Base-by-base conservation (phyloP, 2,888 invertebrate species). In the Adineta ricciae region DNA sequence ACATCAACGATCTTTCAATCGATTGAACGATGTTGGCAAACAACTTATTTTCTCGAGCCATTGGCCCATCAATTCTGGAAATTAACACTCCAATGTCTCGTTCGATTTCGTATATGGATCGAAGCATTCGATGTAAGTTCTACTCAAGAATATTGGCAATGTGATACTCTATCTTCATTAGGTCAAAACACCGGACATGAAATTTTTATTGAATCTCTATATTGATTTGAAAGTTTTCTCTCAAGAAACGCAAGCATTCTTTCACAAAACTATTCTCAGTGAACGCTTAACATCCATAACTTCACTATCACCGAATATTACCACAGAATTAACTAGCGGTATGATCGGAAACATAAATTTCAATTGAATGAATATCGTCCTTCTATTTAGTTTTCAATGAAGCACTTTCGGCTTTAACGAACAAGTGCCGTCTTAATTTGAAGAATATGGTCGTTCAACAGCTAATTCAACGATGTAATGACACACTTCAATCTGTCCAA, bases 1-100 rank as follows among this genome's bases (percentile, higher is more conserved):
- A 19, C 24, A 52, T 83, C 9, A 36, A 56, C 52, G 9, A 52
- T 83, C 24, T 83, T 38, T 56, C 24, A 36, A 56, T 83, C 64
- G 27, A 64, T 32, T 38, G 83, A 90, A 64, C 91, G 90, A 82
- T 94, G 95, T 89, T 97, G 96, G 94, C 92, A 93, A 2, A 92
- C 94, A 32, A 94, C 94, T 50, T 92, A 96, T 14, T 96, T 93
- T 90, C 92, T 97, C 84, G 92, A 93, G 41, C 94, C 95, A 86
- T 91, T 91, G 49, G 88, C 88, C 84, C 90, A 89, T 87, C 87
- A 89, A 89, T 96, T 97, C 91, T 64, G 64, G 64, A 64, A 64
- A 64, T 64, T 64, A 64, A 64, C 64, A 64, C 32, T 64, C 27
- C 64, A 64, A 64, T 64, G 64, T 64, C 27, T 64, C 32, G 32